Base-by-base conservation (phyloP, 2,797 vertebrate genomes). In the Hapalemur alaotrensis region DNA sequence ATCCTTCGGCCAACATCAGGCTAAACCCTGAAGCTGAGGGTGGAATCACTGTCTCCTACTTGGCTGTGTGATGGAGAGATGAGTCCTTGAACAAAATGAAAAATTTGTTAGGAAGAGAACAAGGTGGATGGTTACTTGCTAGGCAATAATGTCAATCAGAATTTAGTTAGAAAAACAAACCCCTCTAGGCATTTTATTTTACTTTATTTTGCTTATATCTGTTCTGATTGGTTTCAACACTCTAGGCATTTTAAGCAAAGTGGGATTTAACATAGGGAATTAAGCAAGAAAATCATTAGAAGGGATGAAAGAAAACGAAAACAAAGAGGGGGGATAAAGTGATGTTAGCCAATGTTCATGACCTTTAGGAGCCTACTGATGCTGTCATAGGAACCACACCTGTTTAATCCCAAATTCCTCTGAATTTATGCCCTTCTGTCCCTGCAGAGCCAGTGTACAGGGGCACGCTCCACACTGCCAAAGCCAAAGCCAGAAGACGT, bases 131-230 rank as follows among this genome's bases (percentile, higher is more conserved):
- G 30, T 22, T 93, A 32, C 32, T 75, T 54, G 86, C 63, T 38
- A 57, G 46, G 82, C 61, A 93, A 25, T 28, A 50, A 43, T 48
- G 43, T 57, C 63, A 52, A 25, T 65, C 46, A 92, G 76, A 52
- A 63, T 89, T 65, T 79, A 32, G 61, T 82, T 90, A 82, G 50
- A 67, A 88, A 92, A 93, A 93, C 43, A 75, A 75, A 83, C 17
- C 4, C 14, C 30, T 80, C 38, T 32, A n/a, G 61, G 61, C 14
- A 63, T 32, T 63, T 63, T 63, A 63, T 63, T n/a, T 63, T 32
- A 63, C 30, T 59, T 59, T 59, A 59, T 28, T 59, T 59, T 59
- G 11, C 57, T 63, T 63, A 63, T 7, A 8, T 63, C 30, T 63
- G 61, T 17, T 32, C 14, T 63, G 61, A 63, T 63, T 32, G 30